A percentile compares a stretch with the other conserved stretches of the same genome.
These are phyloP conservation scores for Periparus ater DNA, from an alignment of 2,797 vertebrate species.

Conservation along the genomic window DNA sequence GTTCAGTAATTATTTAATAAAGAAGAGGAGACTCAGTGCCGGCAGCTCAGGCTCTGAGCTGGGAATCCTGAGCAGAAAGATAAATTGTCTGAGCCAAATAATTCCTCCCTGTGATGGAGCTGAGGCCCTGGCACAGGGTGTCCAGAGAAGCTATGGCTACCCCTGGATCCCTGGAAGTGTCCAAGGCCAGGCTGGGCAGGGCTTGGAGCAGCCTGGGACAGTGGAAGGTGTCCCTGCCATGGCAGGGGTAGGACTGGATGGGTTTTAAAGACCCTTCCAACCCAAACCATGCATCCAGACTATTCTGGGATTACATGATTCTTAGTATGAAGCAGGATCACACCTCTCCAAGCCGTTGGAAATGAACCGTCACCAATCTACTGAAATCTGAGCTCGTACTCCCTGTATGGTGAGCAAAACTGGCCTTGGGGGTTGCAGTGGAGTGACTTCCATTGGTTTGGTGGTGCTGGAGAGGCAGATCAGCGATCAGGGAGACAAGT, in stretches of 20 bases:
- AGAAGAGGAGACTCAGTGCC: not conserved
- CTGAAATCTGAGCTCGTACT: not conserved
- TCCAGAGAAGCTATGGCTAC: not conserved
- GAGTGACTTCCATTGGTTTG: not conserved
- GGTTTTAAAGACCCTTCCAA: too few species aligned
- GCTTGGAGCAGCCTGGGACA: accelerated
- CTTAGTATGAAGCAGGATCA: not conserved
- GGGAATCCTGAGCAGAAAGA: not conserved
- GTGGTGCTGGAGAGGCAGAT: not conserved
- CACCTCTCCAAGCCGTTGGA: not conserved
- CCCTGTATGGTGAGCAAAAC: not conserved
- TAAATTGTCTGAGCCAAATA: not conserved
- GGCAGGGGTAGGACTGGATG: accelerated
- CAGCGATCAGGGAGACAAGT: not conserved
- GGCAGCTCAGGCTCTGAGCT: not conserved
- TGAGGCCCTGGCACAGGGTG: not conserved
- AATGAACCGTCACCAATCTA: not conserved
- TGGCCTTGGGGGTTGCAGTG: not conserved
- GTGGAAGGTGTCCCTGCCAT: not conserved
- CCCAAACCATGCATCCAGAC: too few species aligned
- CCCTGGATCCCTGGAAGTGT: not conserved
- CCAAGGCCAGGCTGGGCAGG: accelerated
- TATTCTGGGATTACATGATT: not conserved
- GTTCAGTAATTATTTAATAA: not conserved
- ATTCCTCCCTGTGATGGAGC: not conserved